A percentile compares a stretch with the other conserved stretches of the same genome.
Evolutionary conservation across 2,797 vertebrate species (phyloP).

Genomic region (Remorina albescens): DNA sequence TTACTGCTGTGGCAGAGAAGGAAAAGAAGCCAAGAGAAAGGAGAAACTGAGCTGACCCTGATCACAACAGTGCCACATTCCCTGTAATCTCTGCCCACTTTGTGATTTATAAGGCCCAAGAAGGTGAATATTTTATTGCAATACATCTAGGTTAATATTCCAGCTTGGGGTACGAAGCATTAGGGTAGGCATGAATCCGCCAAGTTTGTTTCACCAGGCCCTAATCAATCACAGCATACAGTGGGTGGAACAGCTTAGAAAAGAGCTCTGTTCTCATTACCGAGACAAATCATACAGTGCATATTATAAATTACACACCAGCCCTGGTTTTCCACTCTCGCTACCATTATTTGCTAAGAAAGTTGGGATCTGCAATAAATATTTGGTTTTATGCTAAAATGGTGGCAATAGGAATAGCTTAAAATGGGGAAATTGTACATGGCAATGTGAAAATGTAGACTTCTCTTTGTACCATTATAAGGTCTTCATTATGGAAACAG

Average conservation of each 20-base stretch:
- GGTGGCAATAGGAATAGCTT: slow-evolving; percentile 46
- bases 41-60: slow-evolving; percentile 66
- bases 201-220: slow-evolving; percentile 74
- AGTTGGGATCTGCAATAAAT: slow-evolving; percentile 54
- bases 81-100: slow-evolving; percentile 65
- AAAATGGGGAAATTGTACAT: slow-evolving; percentile 43
- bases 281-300: slow-evolving; percentile 79
- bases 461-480: slow-evolving; percentile 52
- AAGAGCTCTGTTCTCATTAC: slow-evolving; percentile 83
- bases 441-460: slow-evolving; percentile 49
- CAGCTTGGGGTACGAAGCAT: slow-evolving; percentile 67
- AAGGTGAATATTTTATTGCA: slow-evolving; percentile 82
- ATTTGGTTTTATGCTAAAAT: slow-evolving; percentile 67
- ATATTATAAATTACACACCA: slow-evolving; percentile 74
- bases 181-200: slow-evolving; percentile 73
- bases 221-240: slow-evolving; percentile 83
- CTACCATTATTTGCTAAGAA: slow-evolving; percentile 40
- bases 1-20: slow-evolving; percentile 19
- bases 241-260: slow-evolving; percentile 76
- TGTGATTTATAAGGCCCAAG: slow-evolving; percentile 81
- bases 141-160: slow-evolving; percentile 82
- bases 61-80: slow-evolving; percentile 52
- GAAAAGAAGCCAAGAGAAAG: slow-evolving; percentile 28
- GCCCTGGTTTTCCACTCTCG: slow-evolving; percentile 50
- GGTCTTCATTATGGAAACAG: slow-evolving; percentile 67